Percentiles rank a stretch among this genome's conserved stretches.
Evolutionary conservation across 2,113 vertebrate species (phyloP).

Genomic region (Agapornis roseicollis): DNA sequence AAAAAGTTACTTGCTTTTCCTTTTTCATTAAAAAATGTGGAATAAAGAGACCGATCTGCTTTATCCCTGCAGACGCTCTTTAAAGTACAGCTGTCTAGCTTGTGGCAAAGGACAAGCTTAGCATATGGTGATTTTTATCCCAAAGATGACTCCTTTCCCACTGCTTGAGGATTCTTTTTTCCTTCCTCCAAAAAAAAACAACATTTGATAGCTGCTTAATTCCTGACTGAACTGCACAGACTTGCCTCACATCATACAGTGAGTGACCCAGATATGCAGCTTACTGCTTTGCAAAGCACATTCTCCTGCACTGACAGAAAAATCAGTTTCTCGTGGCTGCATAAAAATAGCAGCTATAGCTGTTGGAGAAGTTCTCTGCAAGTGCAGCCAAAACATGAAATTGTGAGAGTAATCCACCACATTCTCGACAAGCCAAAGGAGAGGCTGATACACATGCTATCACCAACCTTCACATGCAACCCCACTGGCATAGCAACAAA

Average conservation of each 20-base stretch:
- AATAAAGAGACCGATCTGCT: not conserved
- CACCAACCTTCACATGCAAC: not conserved
- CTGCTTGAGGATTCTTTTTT: not conserved
- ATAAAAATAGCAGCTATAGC: conserved; percentile 47
- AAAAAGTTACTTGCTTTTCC: not conserved
- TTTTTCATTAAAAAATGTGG: not conserved
- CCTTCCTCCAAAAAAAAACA: not conserved
- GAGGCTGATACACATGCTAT: not conserved
- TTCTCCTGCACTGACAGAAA: conserved; percentile 55
- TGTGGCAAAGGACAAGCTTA: conserved; percentile 14
- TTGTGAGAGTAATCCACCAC: not conserved
- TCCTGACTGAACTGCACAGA: conserved; percentile 38
- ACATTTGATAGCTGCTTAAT: conserved; percentile 16
- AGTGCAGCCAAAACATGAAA: not conserved
- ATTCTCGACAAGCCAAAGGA: not conserved
- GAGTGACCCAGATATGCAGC: conserved; percentile 57
- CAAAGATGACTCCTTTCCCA: not conserved
- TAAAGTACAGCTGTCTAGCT: not conserved
- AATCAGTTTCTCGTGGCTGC: conserved; percentile 49
- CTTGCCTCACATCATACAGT: not conserved
- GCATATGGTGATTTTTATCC: conserved; percentile 10
- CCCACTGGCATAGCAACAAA: not conserved
- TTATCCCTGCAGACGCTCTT: not conserved
- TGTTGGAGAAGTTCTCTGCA: conserved; percentile 4
- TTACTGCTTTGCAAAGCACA: conserved; percentile 60